Base-by-base conservation (phyloP, 2,797 vertebrate genomes). In the Argya squamiceps region DNA sequence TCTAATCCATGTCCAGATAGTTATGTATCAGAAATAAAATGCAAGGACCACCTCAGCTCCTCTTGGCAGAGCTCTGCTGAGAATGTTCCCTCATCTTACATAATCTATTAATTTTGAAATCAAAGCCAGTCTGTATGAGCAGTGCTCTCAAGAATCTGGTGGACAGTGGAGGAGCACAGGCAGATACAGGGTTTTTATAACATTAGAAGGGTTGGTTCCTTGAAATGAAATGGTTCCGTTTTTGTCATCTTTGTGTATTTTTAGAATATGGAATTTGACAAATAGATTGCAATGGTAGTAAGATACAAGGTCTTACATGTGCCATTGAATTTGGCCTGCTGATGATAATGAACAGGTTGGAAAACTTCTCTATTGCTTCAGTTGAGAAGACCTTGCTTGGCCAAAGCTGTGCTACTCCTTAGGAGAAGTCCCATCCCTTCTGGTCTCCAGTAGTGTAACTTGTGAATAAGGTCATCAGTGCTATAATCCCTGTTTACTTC, bases 81-180 rank as follows among this genome's bases (percentile, higher is more conserved):
- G 52, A 77, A 29, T 1, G 0, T 65, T 62, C 21, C 39, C 23
- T 74, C 27, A 43, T 67, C 2, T 75, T 55, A 37, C 0, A 0
- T 27, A 37, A 36, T 39, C 39, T 20, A 22, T 56, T 37, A 4
- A 18, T 56, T 76, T 59, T 55, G 5, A 75, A 79, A 63, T 79
- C 39, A 62, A 79, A 79, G 15, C 34, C 4, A 7, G 15, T 43
- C 43, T 79, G 10, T 30, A 11, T 55, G 50, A 68, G 34, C 46
- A 64, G 1, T 68, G 71, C 30, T 88, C 18, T 69, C 32, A 60
- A 32, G 80, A 88, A 62, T 71, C 55, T 77, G 27, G 18, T 24
- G 23, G 18, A 32, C 16, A 46, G 17, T 39, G 41, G 41, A 79
- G 60, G 29, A 60, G 20, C 27, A 59, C 49, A 75, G 44, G 34